phyloP scores from a whole-genome alignment of 64 coral and sea anemone species.

The Porites lutea region DNA sequence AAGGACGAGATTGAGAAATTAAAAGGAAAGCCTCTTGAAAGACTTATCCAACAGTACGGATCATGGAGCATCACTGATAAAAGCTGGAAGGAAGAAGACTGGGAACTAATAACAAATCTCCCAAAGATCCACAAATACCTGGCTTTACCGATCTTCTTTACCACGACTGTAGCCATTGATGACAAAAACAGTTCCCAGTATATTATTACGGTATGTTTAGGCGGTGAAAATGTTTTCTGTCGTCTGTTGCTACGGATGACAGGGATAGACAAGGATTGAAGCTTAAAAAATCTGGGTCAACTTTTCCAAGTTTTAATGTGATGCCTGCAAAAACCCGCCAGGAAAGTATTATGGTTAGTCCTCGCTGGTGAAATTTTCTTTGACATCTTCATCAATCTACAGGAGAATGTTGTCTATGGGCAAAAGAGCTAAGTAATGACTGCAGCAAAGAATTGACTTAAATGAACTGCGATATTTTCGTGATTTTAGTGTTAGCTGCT shows the following conservation, averaged over 20 bases:
- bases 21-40: slow-evolving; percentile 43
- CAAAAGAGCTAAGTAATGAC: too few species aligned
- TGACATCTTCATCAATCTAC: too few species aligned
- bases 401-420: too few species aligned
- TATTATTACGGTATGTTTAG: slow-evolving; percentile 50
- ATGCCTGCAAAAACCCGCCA: too few species aligned
- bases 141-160: slow-evolving; percentile 20
- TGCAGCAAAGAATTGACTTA: too few species aligned
- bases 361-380: too few species aligned
- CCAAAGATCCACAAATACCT: slow-evolving; percentile 45
- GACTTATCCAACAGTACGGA: slow-evolving; percentile 43
- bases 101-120: slow-evolving; percentile 42
- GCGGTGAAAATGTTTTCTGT: too few species aligned
- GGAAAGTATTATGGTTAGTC: too few species aligned
- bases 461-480: too few species aligned
- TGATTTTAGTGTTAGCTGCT: too few species aligned
- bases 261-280: not conserved
- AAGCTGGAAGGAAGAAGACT: slow-evolving; percentile 36
- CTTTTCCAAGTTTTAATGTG: too few species aligned
- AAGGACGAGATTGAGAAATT: slow-evolving; percentile 57
- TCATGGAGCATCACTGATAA: slow-evolving; percentile 66
- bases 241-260: not conserved
- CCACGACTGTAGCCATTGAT: slow-evolving; percentile 31
- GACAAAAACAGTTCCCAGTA: slow-evolving; percentile 61
- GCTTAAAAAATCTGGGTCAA: too few species aligned